Base-by-base conservation (phyloP, 2,888 invertebrate species). In the Drosophila niveifrons region DNA sequence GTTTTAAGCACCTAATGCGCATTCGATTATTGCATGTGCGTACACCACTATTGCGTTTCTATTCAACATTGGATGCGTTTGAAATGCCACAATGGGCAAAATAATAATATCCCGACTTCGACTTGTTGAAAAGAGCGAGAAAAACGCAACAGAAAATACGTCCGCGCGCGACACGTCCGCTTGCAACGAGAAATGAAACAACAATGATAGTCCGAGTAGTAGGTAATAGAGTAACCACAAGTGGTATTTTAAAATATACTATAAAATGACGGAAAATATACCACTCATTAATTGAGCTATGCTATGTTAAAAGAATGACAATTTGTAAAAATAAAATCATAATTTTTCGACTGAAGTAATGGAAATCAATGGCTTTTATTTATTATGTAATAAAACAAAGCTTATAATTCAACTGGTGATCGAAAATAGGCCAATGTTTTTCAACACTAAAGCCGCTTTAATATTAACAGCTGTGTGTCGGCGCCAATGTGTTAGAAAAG, bases 91-190 rank as follows among this genome's bases (percentile, higher is more conserved):
- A 31, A 13, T 57, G 23, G 48, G 55, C 53, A 44, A 53, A 67
- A 66, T 36, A 13, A 1, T 44, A 65, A 53, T 67, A 65, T 66
- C 48, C 44, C 75, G 72, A 65, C 43, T 67, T 55, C 57, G 67
- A 72, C 43, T 75, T 67, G 61, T 66, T 66, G 34, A 55, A 46
- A 59, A 59, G 74, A 66, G 51, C 61, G 69, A 74, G 56, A 34
- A 61, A 39, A 72, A 65, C 59, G 34, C 50, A 66, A 59, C 18
- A 48, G 29, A 64, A 72, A 50, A 31, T 46, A 28, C 28, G 23
- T 8, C 28, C 53, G 66, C 63, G 59, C 57, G n/a, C 18, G 31
- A 13, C 47, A 75, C 75, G 59, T 57, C 75, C 67, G 52, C 8
- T 47, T 52, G 34, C 55, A 43, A 72, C 75, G 59, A 76, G 39